Percentiles rank a stretch among this genome's conserved stretches.
phyloP scores from a whole-genome alignment of 2,888 invertebrate species.

The Drosophila yooni region DNA sequence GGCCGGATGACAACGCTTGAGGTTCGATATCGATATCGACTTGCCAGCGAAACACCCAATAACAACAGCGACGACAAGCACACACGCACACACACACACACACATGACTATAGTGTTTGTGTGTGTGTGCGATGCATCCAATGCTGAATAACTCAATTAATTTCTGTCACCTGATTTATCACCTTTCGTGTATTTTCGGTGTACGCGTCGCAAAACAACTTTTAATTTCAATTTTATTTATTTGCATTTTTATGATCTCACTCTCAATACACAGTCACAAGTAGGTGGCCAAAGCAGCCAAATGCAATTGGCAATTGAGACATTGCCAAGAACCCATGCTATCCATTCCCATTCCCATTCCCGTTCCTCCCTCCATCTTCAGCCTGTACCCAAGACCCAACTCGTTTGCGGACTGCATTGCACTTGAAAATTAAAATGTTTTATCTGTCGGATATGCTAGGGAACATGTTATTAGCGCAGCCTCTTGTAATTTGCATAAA shows the following conservation, averaged over 20 bases:
- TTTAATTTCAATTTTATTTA: constrained; percentile 81
- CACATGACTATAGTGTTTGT: not conserved
- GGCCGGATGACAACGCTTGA: constrained; percentile 66
- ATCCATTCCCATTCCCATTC: not conserved
- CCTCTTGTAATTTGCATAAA: constrained; percentile 78
- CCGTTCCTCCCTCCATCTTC: not conserved
- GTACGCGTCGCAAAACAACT: constrained; percentile 75
- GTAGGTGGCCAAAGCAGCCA: constrained; percentile 47
- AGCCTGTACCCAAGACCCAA: constrained; percentile 17
- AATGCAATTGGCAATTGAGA: constrained; percentile 71
- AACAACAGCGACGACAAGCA: constrained; percentile 79
- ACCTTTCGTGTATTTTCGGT: constrained; percentile 81
- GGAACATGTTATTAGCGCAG: constrained; percentile 76
- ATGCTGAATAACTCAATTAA: constrained; percentile 85
- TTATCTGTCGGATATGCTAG: constrained; percentile 58
- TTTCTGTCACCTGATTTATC: constrained; percentile 85
- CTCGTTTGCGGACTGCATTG: constrained; percentile 37
- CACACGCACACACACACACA: constrained; percentile 42
- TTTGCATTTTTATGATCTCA: constrained; percentile 66
- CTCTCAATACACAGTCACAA: constrained; percentile 35
- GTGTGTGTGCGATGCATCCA: constrained; percentile 57
- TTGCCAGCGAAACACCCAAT: constrained; percentile 65
- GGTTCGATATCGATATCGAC: constrained; percentile 69
- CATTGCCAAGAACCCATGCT: constrained; percentile 50
- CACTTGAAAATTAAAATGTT: constrained; percentile 75